Conservation (phyloP, 1,140 invertebrate genomes). For the Lasioglossum baleicum region DNA sequence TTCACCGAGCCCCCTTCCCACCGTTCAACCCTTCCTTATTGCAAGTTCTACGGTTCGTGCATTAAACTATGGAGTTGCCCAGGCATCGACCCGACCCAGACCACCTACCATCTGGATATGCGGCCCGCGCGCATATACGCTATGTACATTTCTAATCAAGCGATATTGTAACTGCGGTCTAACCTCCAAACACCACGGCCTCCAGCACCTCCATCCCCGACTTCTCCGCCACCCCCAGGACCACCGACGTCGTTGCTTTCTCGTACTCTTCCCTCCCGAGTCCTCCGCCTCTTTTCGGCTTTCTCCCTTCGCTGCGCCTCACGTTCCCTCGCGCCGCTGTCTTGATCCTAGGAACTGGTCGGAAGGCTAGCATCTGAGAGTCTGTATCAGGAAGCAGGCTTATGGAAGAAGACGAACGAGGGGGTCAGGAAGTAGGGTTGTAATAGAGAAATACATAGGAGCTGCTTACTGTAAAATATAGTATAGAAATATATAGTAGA, state of each 20-base stretch:
- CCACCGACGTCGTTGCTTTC: slow-evolving; percentile 56
- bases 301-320: slow-evolving; percentile 43
- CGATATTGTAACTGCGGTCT: slow-evolving; percentile 81
- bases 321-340: slow-evolving; percentile 38
- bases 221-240: slow-evolving; percentile 6
- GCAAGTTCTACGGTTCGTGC: slow-evolving; percentile 77
- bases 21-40: slow-evolving; percentile 76
- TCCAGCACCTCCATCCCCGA: slow-evolving; percentile 51
- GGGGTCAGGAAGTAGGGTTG: no score
- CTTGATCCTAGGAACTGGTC: slow-evolving; percentile 58
- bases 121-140: slow-evolving; percentile 75
- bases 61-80: slow-evolving; percentile 79
- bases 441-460: no score
- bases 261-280: slow-evolving; percentile 10
- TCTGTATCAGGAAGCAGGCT: no score
- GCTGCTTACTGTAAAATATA: no score
- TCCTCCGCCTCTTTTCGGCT: slow-evolving; percentile 7
- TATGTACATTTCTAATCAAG: slow-evolving; percentile 82
- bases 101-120: slow-evolving; percentile 78
- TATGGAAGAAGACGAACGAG: no score
- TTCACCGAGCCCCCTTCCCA: slow-evolving; percentile 51
- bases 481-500: no score
- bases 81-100: slow-evolving; percentile 75
- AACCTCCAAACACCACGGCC: slow-evolving; percentile 71
- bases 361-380: slow-evolving; percentile 40